Evolutionary conservation across 2,113 vertebrate species (phyloP).

Genomic region (Ophthalmolycus amberensis): DNA sequence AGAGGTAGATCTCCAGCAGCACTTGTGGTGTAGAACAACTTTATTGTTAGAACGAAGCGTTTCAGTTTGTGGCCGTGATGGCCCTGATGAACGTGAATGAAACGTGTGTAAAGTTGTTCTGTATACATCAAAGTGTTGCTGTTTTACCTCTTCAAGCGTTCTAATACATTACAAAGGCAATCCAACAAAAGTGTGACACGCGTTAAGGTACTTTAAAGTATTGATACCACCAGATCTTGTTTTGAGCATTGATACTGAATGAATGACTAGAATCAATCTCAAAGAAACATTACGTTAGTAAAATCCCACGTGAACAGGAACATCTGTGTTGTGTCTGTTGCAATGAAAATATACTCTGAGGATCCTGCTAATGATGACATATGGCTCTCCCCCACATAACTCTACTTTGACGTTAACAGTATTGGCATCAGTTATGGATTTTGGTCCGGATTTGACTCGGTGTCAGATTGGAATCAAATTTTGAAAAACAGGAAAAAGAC

Average conservation of each 20-base stretch:
- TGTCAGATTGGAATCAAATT: not conserved
- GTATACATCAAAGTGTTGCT: no score
- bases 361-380: not conserved
- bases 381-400: not conserved
- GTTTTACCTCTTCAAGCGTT: no score
- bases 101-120: no score
- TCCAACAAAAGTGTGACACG: no score
- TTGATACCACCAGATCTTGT: not conserved
- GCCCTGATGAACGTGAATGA: no score
- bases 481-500: not conserved
- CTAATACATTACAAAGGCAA: no score
- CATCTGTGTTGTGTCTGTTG: not conserved
- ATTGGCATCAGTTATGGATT: not conserved
- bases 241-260: not conserved
- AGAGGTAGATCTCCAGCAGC: no score
- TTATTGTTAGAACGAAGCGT: not conserved
- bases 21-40: not conserved
- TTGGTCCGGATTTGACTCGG: not conserved
- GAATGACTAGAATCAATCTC: not conserved
- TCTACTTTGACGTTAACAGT: not conserved
- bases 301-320: not conserved
- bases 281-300: not conserved
- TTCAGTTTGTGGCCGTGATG: not conserved
- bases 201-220: no score
- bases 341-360: not conserved